Conservation (phyloP, 53 echinoderm and acorn worm species). For the Antedon mediterranea region DNA sequence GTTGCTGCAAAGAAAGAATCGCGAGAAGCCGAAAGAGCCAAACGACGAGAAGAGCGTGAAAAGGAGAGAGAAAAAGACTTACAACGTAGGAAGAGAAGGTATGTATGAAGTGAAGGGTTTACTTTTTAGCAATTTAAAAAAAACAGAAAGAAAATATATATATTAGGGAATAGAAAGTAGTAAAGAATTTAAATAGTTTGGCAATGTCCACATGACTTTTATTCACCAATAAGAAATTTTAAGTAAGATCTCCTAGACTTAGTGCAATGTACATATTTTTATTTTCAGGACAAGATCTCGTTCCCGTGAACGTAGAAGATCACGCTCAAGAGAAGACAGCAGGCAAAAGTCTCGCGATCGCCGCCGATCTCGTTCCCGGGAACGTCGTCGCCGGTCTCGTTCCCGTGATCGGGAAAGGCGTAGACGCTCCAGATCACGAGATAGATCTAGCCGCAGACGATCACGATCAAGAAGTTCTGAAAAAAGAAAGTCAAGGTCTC, state of each 20-base stretch:
- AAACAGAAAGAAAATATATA: background rate
- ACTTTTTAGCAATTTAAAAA: background rate
- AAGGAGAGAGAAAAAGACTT: conserved; percentile 16
- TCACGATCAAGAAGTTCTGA: background rate
- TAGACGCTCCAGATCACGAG: conserved; percentile 30
- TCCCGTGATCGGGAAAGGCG: conserved; percentile 28
- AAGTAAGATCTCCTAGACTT: no score
- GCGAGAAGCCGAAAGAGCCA: conserved; percentile 40
- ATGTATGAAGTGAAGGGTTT: background rate
- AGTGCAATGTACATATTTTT: background rate
- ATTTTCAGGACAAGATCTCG: conserved; percentile 17
- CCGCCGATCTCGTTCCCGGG: conserved; percentile 26
- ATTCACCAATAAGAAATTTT: no score
- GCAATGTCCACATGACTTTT: no score
- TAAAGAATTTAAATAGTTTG: no score
- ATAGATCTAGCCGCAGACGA: conserved; percentile 7
- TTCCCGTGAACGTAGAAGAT: conserved; percentile 34
- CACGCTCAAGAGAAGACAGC: conserved; percentile 27
- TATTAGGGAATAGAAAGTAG: background rate
- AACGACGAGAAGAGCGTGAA: conserved; percentile 31
- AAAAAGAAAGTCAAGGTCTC: background rate
- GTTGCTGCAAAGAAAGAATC: conserved; percentile 40
- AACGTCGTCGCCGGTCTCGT: conserved; percentile 26
- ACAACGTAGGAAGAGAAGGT: conserved; percentile 1
- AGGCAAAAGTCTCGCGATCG: conserved; percentile 19